Conservation (phyloP, 2,888 invertebrate genomes). For the Epinotia bilunana region DNA sequence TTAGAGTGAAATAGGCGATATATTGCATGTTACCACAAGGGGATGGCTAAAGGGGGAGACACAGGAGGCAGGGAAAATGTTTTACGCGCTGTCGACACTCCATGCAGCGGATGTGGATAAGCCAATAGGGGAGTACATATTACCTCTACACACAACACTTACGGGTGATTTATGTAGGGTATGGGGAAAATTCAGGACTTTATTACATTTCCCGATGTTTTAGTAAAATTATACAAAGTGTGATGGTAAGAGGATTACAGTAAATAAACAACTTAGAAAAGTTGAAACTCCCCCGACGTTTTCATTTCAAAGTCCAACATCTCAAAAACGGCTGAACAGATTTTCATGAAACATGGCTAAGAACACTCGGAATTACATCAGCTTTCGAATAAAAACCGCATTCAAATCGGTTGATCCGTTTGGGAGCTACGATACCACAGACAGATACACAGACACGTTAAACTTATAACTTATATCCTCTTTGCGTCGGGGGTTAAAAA, state of each 20-base stretch:
- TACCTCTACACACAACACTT: constrained; percentile 12
- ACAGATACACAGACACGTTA: too few species aligned
- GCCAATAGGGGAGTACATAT: constrained; percentile 20
- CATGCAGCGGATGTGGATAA: constrained; percentile 34
- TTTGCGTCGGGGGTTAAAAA: too few species aligned
- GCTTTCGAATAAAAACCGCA: too few species aligned
- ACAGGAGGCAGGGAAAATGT: constrained; percentile 20
- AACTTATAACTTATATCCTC: too few species aligned
- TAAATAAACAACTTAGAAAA: too few species aligned
- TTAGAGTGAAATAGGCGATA: constrained; percentile 20
- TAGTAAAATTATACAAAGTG: constrained; percentile 9
- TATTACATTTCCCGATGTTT: constrained; percentile 1
- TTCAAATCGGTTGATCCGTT: too few species aligned
- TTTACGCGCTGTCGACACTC: constrained; percentile 33
- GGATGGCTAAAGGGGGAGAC: constrained; percentile 27
- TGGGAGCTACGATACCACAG: too few species aligned
- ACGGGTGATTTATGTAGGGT: constrained; percentile 20
- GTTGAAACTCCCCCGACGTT: too few species aligned
- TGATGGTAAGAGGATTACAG: background rate
- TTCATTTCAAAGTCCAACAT: too few species aligned
- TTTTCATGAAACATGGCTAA: too few species aligned
- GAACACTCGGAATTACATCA: too few species aligned
- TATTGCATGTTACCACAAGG: constrained; percentile 21
- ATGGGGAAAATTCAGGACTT: constrained; percentile 2
- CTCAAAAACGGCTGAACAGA: too few species aligned